These are phyloP conservation scores for Entosphenus tridentatus DNA, from an alignment of 2,113 vertebrate species.

Conservation along the genomic window DNA sequence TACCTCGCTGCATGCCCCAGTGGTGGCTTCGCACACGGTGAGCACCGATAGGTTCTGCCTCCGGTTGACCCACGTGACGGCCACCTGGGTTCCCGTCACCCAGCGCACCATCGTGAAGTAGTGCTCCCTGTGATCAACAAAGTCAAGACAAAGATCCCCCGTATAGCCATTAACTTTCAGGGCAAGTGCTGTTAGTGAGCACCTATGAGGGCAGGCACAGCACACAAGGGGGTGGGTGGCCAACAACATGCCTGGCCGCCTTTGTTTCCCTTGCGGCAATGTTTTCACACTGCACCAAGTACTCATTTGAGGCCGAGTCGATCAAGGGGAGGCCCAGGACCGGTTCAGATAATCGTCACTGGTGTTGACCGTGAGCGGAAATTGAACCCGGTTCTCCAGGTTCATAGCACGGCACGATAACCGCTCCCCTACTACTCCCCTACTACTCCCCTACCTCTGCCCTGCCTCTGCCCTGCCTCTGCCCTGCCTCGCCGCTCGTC, in stretches of 20 bases:
- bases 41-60: conserved; percentile 37
- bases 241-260: neutral
- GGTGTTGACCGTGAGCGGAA: no score
- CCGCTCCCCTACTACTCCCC: neutral
- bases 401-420: neutral
- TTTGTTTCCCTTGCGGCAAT: neutral
- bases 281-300: no score
- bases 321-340: no score
- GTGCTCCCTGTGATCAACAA: conserved; percentile 13
- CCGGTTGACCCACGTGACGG: conserved; percentile 37
- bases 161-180: no score
- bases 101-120: conserved; percentile 43
- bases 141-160: no score
- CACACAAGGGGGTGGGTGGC: neutral
- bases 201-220: neutral
- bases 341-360: no score
- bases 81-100: conserved; percentile 33
- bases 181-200: no score
- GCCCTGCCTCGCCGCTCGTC: neutral
- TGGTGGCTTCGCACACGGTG: conserved; percentile 38
- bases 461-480: neutral
- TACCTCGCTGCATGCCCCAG: conserved; percentile 39
- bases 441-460: neutral
- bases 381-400: no score
- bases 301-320: no score